Conservation (phyloP, 2,888 invertebrate species). For the Thymelicus lineola region DNA sequence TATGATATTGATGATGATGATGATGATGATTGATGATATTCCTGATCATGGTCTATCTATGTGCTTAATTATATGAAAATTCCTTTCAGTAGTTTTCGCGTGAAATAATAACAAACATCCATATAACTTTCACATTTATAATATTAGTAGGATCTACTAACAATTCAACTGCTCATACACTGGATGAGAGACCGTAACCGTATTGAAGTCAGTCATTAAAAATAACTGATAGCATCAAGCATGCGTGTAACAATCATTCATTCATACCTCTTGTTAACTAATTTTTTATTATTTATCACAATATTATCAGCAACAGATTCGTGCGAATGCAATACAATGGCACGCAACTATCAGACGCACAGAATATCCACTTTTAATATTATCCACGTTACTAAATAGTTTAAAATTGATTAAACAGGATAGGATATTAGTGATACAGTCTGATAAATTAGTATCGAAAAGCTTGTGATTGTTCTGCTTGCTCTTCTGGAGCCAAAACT, state of each 20-base stretch:
- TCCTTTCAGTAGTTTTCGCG: too few species aligned
- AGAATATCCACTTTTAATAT: background rate
- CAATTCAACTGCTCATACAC: background rate
- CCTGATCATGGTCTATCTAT: too few species aligned
- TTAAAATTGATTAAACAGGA: background rate
- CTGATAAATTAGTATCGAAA: too few species aligned
- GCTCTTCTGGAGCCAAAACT: too few species aligned
- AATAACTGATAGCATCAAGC: conserved; percentile 13
- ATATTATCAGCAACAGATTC: conserved; percentile 33
- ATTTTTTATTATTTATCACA: background rate
- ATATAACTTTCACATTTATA: too few species aligned
- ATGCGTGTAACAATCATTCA: conserved; percentile 10
- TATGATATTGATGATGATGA: too few species aligned
- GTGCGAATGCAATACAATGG: conserved; percentile 38
- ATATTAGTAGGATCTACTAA: background rate
- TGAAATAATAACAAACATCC: too few species aligned
- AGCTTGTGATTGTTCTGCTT: too few species aligned
- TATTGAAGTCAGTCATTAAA: conserved; percentile 20
- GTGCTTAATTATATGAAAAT: too few species aligned
- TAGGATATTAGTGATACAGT: too few species aligned
- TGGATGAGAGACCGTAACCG: conserved; percentile 7
- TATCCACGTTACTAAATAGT: too few species aligned
- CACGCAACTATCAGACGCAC: background rate
- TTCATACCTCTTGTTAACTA: background rate
- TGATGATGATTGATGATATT: too few species aligned